These are phyloP conservation scores for Clitarchus hookeri DNA, from an alignment of 2,888 invertebrate genomes.

Conservation along the genomic window DNA sequence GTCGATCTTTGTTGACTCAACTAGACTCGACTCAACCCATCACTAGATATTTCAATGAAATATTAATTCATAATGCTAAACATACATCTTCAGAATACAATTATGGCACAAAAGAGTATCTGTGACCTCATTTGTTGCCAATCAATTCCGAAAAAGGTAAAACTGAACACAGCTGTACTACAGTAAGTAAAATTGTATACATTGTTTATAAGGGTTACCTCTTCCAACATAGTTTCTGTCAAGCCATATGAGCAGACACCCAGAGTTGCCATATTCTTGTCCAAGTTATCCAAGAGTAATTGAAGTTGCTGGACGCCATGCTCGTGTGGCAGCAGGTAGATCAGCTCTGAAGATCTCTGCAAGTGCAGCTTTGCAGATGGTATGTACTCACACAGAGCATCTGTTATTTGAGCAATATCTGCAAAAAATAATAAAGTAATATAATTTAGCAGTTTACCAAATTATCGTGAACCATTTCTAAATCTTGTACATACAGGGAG, in stretches of 20 bases:
- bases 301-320: slow-evolving; percentile 45
- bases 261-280: slow-evolving; percentile 51
- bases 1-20: no score
- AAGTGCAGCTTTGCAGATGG: slow-evolving; percentile 54
- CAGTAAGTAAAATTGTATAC: no score
- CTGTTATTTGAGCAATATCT: slow-evolving; percentile 43
- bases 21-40: no score
- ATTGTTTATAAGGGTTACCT: slow-evolving; percentile 51
- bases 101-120: no score
- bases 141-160: not conserved
- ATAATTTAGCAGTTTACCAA: not conserved
- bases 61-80: not conserved
- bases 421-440: slow-evolving; percentile 20
- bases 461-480: no score
- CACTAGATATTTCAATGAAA: slow-evolving; percentile 18
- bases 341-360: slow-evolving; percentile 56
- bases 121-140: not conserved
- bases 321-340: slow-evolving; percentile 48
- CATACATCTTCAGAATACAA: not conserved
- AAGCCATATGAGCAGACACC: slow-evolving; percentile 61
- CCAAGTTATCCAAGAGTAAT: slow-evolving; percentile 52
- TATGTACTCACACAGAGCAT: slow-evolving; percentile 51
- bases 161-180: no score
- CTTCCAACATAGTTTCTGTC: slow-evolving; percentile 65
- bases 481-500: no score